Evolutionary conservation across 2,113 vertebrate species (phyloP), one percentile per base, ranked within the genome.

Genomic region (Notarius quadriscutis): DNA sequence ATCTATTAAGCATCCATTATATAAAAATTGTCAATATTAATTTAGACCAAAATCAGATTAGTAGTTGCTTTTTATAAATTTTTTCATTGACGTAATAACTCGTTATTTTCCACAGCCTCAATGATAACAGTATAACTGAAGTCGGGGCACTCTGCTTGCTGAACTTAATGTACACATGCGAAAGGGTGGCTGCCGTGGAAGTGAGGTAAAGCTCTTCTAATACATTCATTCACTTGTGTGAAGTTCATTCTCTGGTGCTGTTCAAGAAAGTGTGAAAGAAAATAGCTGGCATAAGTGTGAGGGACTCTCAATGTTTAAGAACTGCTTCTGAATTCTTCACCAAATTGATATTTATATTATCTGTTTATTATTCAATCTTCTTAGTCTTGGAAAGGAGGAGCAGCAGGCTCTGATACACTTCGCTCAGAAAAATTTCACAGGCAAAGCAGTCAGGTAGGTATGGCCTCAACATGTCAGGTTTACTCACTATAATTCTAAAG

Each of bases 381-480:
- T 30, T 91, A 98, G 97, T 91, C 91, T 97, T 91, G 94, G 91
- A 84, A 86, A 92, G 48, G 91, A 95, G 81, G 91, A 94, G 85
- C 94, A 85, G 85, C 93, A 84, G 79, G 94, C 95, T 89, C 18
- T 94, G 78, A 93, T 98, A 89, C 93, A 88, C 83, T 90, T 97
- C 90, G 90, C 87, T 55, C 92, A 78, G 2, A 27, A 89, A 69
- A 81, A 90, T 55, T 87, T 89, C 17, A 18, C 89, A 0, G 84
- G 78, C 77, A 95, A 95, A 91, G 93, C 87, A 57, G 65, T 98
- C 9, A 97, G 97, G 97, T 98, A 94, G 91, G 84, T 41, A 1
- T 3, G 5, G 27, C 69, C 27, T 77, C 18, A 69, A 58, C 53
- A 34, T 81, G 30, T 63, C n/a, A 20, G n/a, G 22, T 55, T 48